Percentiles rank a stretch among this genome's conserved stretches.
phyloP scores from a whole-genome alignment of 2,113 vertebrate genomes.

The Chroicocephalus ridibundus region DNA sequence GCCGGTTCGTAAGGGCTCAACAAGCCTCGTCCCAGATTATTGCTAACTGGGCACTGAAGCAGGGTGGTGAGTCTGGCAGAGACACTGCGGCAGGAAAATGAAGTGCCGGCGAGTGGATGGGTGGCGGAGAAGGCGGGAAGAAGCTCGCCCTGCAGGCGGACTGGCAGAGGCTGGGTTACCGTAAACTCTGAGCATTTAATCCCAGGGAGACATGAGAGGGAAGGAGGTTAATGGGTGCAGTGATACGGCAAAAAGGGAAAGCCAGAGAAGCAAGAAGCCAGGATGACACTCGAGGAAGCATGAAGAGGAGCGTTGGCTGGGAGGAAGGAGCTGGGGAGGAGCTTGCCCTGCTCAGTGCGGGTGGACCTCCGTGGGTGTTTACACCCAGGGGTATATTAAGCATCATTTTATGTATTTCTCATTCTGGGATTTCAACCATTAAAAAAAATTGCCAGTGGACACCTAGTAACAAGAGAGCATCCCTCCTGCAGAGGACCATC shows the following conservation, averaged over 20 bases:
- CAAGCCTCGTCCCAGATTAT: not conserved
- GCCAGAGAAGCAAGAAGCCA: not conserved
- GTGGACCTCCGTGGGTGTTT: not conserved
- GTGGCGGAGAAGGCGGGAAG: not conserved
- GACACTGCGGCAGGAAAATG: not conserved
- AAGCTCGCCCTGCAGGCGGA: not conserved
- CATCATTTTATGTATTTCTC: not conserved
- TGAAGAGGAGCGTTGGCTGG: rapidly evolving
- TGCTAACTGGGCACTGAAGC: not conserved
- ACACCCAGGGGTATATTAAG: not conserved
- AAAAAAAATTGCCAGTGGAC: not conserved
- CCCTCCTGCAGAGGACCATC: not conserved
- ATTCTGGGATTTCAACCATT: not conserved
- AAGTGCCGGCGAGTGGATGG: not conserved
- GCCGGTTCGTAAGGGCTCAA: not conserved
- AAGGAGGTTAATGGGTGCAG: not conserved
- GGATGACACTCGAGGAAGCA: not conserved
- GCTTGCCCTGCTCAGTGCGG: not conserved
- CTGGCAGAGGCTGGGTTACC: not conserved
- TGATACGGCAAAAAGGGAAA: not conserved
- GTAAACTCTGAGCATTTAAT: not conserved
- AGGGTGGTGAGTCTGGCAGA: not conserved
- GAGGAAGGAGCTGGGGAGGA: not conserved
- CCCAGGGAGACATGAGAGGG: not conserved
- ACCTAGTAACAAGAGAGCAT: not conserved